Percentiles rank a stretch among this genome's conserved stretches.
phyloP scores from a whole-genome alignment of 2,888 invertebrate species.

The Slavum lentiscoides region DNA sequence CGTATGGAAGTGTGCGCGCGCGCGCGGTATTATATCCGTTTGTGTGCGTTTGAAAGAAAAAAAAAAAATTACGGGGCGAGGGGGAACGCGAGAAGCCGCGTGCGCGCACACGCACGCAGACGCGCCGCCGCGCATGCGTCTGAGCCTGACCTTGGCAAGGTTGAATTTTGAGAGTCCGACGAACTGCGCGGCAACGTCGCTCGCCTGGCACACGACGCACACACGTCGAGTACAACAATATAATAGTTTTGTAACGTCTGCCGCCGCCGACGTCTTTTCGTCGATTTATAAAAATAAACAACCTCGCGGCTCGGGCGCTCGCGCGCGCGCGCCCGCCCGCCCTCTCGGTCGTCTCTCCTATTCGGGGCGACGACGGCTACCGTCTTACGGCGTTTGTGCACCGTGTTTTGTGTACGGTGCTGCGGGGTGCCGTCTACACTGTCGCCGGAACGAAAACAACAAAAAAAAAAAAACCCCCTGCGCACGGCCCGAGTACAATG shows the following conservation, averaged over 20 bases:
- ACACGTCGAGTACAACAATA: conserved; percentile 7
- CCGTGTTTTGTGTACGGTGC: no score
- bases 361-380: not conserved
- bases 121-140: conserved; percentile 32
- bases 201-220: not conserved
- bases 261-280: conserved; percentile 16
- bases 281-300: conserved; percentile 52
- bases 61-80: not conserved
- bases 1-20: no score
- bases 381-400: not conserved
- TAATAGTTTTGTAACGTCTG: conserved; percentile 48
- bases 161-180: conserved; percentile 53
- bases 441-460: not conserved
- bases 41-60: not conserved
- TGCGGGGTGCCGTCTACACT: not conserved
- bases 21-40: not conserved
- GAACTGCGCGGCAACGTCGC: conserved; percentile 52
- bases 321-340: not conserved
- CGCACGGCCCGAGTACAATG: no score
- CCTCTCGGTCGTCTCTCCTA: not conserved
- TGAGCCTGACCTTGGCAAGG: conserved; percentile 52
- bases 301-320: conserved; percentile 21
- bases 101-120: no score
- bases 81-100: not conserved
- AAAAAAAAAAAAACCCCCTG: no score